Evolutionary conservation across 1,140 invertebrate genomes (phyloP).

Genomic region (Bombyx mori): DNA sequence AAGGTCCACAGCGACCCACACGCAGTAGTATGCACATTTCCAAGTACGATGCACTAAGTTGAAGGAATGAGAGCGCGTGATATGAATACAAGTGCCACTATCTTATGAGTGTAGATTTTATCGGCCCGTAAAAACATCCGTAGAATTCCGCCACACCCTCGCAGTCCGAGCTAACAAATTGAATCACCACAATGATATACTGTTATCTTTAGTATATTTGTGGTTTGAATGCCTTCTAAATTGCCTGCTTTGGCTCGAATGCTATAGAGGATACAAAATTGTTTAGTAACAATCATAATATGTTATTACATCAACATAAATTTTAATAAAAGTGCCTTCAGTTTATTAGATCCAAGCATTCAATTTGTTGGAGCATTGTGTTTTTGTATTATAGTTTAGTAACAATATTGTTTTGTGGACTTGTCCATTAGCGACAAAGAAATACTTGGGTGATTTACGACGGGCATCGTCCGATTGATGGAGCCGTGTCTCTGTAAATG

Average conservation of each 20-base stretch:
- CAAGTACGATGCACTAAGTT: slow-evolving; percentile 55
- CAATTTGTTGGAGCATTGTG: neutral
- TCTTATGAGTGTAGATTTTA: slow-evolving; percentile 45
- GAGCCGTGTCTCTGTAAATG: slow-evolving; percentile 27
- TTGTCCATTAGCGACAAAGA: slow-evolving; percentile 26
- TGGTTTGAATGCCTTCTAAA: too few relatives aligned
- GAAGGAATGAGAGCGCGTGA: slow-evolving; percentile 53
- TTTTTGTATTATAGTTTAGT: neutral
- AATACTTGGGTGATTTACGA: slow-evolving; percentile 29
- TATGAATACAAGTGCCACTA: slow-evolving; percentile 41
- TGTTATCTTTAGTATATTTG: too few relatives aligned
- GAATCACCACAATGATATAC: slow-evolving; percentile 26
- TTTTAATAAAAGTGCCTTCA: too few relatives aligned
- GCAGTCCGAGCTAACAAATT: slow-evolving; percentile 36
- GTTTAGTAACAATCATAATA: too few relatives aligned
- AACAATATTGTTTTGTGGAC: neutral
- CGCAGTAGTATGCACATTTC: slow-evolving; percentile 43
- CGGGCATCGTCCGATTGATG: slow-evolving; percentile 20
- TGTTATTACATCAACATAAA: too few relatives aligned
- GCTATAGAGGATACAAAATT: too few relatives aligned
- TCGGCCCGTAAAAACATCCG: slow-evolving; percentile 39
- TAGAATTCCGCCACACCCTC: slow-evolving; percentile 38
- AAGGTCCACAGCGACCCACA: slow-evolving; percentile 34
- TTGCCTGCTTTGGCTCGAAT: too few relatives aligned
- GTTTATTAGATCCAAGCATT: too few relatives aligned